Evolutionary conservation across 2,797 vertebrate species (phyloP).

Genomic region (Anas acuta): DNA sequence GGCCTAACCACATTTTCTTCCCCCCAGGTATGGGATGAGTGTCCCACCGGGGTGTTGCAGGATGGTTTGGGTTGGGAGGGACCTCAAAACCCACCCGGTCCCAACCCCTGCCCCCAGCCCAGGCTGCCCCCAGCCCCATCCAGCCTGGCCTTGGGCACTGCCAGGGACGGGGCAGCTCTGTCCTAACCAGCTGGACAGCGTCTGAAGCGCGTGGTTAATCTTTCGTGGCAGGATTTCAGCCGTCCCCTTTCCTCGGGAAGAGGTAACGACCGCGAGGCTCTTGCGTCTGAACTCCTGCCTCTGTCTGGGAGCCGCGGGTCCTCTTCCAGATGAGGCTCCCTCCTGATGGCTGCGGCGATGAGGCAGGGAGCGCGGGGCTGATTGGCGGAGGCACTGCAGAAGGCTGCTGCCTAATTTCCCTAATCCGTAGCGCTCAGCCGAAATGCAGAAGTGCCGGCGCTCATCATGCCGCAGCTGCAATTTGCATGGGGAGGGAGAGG

Average conservation of each 20-base stretch:
- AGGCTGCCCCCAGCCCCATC: too few relatives aligned
- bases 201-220: background rate
- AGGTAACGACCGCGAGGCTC: background rate
- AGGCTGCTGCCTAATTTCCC: background rate
- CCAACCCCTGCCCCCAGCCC: too few relatives aligned
- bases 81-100: too few relatives aligned
- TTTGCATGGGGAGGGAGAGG: background rate
- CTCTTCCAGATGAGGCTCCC: background rate
- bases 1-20: accelerated
- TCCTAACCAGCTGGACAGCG: background rate
- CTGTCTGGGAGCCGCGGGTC: accelerated
- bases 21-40: background rate
- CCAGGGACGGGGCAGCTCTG: background rate
- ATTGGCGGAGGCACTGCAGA: background rate
- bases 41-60: too few relatives aligned
- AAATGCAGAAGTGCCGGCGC: background rate
- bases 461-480: background rate
- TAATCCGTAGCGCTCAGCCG: background rate
- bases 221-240: background rate
- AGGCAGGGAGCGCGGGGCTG: background rate
- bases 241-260: background rate
- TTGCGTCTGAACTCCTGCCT: background rate
- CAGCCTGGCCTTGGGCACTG: too few relatives aligned
- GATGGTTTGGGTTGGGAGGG: too few relatives aligned
- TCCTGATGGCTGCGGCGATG: background rate